These are phyloP conservation scores for Urocolius indicus DNA, from an alignment of 2,113 vertebrate species.

Conservation along the genomic window DNA sequence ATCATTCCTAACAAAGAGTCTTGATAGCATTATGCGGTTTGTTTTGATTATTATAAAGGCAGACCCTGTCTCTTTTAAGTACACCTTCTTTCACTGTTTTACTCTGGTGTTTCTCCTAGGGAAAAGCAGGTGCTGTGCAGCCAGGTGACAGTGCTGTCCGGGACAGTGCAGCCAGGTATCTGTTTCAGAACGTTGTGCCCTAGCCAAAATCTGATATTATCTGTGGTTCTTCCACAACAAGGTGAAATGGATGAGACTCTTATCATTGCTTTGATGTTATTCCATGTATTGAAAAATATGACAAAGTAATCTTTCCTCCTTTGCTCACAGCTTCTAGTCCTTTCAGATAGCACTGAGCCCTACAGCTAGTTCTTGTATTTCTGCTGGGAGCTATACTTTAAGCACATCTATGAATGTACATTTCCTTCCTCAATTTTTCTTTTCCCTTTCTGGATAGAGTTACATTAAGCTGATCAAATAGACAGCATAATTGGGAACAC, in stretches of 20 bases:
- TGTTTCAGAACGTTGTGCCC: constrained; percentile 75
- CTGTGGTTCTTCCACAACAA: neutral
- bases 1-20: neutral
- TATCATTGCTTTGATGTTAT: neutral
- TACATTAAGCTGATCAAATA: neutral
- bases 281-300: neutral
- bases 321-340: neutral
- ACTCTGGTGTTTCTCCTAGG: constrained; percentile 52
- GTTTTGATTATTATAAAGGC: neutral
- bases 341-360: neutral
- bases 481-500: neutral
- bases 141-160: constrained; percentile 73
- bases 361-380: neutral
- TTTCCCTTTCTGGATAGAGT: neutral
- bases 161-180: constrained; percentile 74
- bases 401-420: neutral
- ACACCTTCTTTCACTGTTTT: neutral
- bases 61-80: neutral
- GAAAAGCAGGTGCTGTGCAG: constrained; percentile 76
- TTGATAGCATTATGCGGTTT: neutral
- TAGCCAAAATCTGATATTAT: neutral
- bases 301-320: neutral
- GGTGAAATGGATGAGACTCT: neutral
- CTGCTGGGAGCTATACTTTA: neutral
- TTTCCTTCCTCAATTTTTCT: neutral